These are phyloP conservation scores for Ispidina lecontei DNA, from an alignment of 2,797 vertebrate genomes.

Conservation along the genomic window DNA sequence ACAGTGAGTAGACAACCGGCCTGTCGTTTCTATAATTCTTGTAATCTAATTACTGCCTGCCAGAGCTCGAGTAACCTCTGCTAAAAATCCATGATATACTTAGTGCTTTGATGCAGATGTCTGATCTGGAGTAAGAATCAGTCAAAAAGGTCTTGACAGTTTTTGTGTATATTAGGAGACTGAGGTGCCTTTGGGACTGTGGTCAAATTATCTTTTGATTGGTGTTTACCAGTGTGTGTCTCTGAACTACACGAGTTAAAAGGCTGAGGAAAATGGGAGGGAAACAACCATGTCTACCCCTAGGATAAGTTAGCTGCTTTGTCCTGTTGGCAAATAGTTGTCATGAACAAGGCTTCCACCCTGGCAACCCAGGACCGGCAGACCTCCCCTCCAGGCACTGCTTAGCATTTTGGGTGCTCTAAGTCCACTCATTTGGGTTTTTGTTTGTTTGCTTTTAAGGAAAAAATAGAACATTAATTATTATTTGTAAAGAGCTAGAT, in stretches of 20 bases:
- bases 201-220: background rate
- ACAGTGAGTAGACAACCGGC: conserved; percentile 8
- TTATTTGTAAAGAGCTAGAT: conserved; percentile 33
- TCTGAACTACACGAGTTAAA: background rate
- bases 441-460: conserved; percentile 21
- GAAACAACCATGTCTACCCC: background rate
- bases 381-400: background rate
- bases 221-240: background rate
- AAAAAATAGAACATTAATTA: conserved; percentile 40
- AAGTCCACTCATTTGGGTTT: background rate
- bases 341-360: background rate
- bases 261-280: background rate
- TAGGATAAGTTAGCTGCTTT: background rate
- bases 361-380: background rate
- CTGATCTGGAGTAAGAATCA: background rate
- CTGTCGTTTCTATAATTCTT: conserved; percentile 43
- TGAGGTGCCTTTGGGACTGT: background rate
- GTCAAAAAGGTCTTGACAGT: background rate
- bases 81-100: conserved; percentile 8
- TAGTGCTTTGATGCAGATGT: background rate
- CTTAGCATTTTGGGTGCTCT: background rate
- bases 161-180: background rate
- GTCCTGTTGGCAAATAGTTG: background rate
- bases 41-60: conserved; percentile 44
- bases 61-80: conserved; percentile 24